A percentile compares a stretch with the other conserved stretches of the same genome.
Evolutionary conservation across 2,113 vertebrate genomes (phyloP).

Genomic region (Anarhynchus alexandrinus): DNA sequence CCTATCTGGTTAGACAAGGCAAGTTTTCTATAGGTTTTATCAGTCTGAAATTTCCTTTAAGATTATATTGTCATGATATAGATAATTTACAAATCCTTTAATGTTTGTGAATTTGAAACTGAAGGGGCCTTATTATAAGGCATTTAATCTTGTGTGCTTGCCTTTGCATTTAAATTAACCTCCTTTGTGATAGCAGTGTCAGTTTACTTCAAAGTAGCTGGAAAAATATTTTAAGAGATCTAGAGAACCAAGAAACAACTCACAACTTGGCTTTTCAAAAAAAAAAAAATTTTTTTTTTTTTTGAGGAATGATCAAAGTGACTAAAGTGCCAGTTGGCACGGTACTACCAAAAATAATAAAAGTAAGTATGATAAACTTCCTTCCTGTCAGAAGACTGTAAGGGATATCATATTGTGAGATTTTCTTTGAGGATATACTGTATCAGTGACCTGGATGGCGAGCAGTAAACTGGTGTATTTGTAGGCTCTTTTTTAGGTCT

Average conservation of each 20-base stretch:
- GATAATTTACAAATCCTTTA: background rate
- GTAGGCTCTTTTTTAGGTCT: background rate
- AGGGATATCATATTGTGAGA: background rate
- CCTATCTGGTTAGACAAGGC: slow-evolving; percentile 88
- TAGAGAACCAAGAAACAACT: background rate
- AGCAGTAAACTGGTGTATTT: background rate
- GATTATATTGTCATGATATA: background rate
- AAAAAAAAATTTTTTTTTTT: background rate
- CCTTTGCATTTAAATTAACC: background rate
- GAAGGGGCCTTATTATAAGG: background rate
- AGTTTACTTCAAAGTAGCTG: background rate
- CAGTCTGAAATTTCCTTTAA: background rate
- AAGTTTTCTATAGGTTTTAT: background rate
- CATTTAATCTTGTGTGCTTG: background rate
- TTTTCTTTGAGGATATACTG: background rate
- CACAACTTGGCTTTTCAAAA: background rate
- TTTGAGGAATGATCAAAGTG: background rate
- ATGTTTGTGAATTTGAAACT: background rate
- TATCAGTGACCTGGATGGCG: background rate
- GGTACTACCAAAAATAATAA: background rate
- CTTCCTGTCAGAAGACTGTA: background rate
- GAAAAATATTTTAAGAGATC: background rate
- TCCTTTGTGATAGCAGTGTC: background rate
- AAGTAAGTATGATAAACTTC: background rate
- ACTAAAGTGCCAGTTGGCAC: background rate